Evolutionary conservation across 2,888 invertebrate species (phyloP).

Genomic region (Oscheius sp.): DNA sequence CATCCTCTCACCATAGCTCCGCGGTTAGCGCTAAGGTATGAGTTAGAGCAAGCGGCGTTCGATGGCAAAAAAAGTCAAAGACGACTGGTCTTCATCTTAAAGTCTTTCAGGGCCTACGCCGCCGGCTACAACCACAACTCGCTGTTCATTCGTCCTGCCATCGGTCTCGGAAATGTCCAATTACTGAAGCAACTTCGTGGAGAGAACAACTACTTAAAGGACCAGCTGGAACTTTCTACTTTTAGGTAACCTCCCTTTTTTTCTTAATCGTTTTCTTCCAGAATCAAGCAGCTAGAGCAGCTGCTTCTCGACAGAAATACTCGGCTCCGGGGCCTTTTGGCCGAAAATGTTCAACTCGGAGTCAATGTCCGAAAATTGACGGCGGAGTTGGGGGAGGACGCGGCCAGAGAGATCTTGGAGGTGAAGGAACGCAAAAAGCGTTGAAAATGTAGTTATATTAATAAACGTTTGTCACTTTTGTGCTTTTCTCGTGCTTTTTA

Average conservation of each 20-base stretch:
- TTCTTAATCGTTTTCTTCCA: conserved; percentile 21
- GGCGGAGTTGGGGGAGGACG: conserved; percentile 41
- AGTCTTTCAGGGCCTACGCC: background rate
- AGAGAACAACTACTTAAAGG: conserved; percentile 45
- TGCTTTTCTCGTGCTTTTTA: background rate
- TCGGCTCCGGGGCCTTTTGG: conserved; percentile 42
- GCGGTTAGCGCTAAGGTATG: too few species aligned
- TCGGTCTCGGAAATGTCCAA: conserved; percentile 26
- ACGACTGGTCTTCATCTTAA: too few species aligned
- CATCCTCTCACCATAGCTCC: too few species aligned
- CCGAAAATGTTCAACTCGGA: conserved; percentile 44
- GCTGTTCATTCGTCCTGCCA: conserved; percentile 1
- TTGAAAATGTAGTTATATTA: background rate
- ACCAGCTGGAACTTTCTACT: conserved; percentile 41
- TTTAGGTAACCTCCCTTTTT: conserved; percentile 30
- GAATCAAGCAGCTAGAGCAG: conserved; percentile 49
- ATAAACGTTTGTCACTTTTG: background rate
- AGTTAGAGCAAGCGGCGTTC: too few species aligned
- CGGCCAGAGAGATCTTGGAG: conserved; percentile 38
- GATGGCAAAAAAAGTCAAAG: too few species aligned
- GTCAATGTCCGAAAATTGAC: conserved; percentile 38
- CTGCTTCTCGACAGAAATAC: conserved; percentile 45
- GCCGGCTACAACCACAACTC: conserved; percentile 2
- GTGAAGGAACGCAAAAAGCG: conserved; percentile 2
- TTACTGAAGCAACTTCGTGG: conserved; percentile 42